Percentiles rank a stretch among this genome's conserved stretches.
These are phyloP conservation scores for Microtus richardsoni DNA, from an alignment of 2,113 vertebrate species.

Conservation along the genomic window DNA sequence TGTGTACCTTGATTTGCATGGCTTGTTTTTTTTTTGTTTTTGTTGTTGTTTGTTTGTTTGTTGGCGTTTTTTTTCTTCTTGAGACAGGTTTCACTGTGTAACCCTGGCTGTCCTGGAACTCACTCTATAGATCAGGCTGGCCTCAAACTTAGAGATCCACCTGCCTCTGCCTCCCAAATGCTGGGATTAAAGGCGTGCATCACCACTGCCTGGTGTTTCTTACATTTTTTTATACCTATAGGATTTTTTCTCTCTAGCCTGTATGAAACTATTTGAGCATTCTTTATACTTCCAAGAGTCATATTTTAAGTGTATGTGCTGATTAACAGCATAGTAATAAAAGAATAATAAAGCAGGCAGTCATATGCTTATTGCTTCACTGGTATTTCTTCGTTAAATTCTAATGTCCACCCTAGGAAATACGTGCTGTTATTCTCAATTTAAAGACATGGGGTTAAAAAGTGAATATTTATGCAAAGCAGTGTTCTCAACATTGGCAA, in stretches of 20 bases:
- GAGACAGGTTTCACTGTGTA: not conserved
- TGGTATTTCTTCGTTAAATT: constrained; percentile 19
- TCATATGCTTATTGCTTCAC: constrained; percentile 20
- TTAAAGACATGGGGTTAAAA: constrained; percentile 20
- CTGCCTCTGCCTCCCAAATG: not conserved
- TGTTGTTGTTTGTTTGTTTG: not conserved
- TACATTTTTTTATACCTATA: constrained; percentile 17
- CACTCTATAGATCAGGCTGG: not conserved
- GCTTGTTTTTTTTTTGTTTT: not conserved
- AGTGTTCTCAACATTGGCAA: not conserved
- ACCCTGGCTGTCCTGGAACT: not conserved
- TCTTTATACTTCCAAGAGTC: constrained; percentile 3
- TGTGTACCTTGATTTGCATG: not conserved
- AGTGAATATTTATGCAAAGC: not conserved
- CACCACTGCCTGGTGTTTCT: not conserved
- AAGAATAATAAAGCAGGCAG: not conserved
- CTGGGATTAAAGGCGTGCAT: not conserved
- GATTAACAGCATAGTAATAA: constrained; percentile 10
- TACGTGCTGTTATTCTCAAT: not conserved
- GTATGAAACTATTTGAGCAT: not conserved
- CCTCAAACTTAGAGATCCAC: not conserved
- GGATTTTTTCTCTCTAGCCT: constrained; percentile 32
- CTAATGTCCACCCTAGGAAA: not conserved
- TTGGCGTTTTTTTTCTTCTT: not conserved
- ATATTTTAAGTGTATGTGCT: constrained; percentile 39